These are phyloP conservation scores for Mallateleia sp. DNA, from an alignment of 2,888 invertebrate genomes.

Conservation along the genomic window DNA sequence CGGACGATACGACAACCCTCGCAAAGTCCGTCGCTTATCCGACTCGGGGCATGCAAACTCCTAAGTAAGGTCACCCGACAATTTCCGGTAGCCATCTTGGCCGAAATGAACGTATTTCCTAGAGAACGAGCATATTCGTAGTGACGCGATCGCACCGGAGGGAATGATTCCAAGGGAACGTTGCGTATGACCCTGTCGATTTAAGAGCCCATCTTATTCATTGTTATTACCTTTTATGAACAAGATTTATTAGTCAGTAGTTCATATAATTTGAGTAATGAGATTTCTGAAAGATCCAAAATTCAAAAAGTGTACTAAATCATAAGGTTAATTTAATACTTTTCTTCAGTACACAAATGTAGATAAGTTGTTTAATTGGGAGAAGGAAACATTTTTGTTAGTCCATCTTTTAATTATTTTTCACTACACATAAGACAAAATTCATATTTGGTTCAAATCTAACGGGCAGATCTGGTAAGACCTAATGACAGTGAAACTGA, in stretches of 20 bases:
- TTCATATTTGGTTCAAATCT: no score
- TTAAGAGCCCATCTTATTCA: slow-evolving; percentile 57
- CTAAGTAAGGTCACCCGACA: slow-evolving; percentile 89
- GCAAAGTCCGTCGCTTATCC: slow-evolving; percentile 72
- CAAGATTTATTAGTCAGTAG: background rate
- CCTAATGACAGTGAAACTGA: no score
- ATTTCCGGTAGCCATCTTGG: slow-evolving; percentile 89
- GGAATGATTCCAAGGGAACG: slow-evolving; percentile 68
- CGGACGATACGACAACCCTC: slow-evolving; percentile 78
- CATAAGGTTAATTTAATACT: no score
- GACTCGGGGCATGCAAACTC: slow-evolving; percentile 75
- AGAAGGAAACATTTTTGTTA: no score
- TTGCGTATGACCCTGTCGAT: slow-evolving; percentile 55
- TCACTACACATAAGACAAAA: no score
- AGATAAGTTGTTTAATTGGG: no score
- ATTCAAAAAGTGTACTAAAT: no score
- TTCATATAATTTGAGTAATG: background rate
- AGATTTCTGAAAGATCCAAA: no score
- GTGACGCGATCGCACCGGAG: slow-evolving; percentile 67
- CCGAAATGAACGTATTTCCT: slow-evolving; percentile 79
- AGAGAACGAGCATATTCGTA: slow-evolving; percentile 69
- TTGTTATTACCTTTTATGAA: slow-evolving; percentile 36
- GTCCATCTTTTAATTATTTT: no score
- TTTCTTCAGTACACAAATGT: no score
- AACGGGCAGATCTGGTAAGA: no score